Base-by-base conservation (phyloP, 1,140 invertebrate genomes). In the Drosophila fuyamai region DNA sequence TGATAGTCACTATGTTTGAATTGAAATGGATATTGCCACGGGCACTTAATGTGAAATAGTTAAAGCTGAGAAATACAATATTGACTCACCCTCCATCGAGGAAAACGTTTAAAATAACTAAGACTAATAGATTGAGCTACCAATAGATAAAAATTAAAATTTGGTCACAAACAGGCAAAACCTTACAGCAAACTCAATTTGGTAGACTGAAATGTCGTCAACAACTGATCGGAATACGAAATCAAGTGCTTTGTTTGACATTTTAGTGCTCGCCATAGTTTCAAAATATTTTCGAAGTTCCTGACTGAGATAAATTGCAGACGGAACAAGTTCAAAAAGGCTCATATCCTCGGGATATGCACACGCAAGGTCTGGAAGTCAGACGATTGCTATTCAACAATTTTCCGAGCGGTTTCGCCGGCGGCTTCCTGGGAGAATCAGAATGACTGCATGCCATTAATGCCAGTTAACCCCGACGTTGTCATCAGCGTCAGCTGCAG, bases 401-500 rank as follows among this genome's bases (percentile, higher is more conserved):
- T 83, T 88, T 86, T 80, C 72, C 76, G 67, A 73, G 54, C 65
- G 76, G 61, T 50, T 76, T 66, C 61, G 61, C 61, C 61, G 41
- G 16, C 48, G 23, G 36, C 61, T 66, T 66, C 54, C 54, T 50
- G 58, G 55, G 71, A 70, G 74, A 79, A 83, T 82, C 72, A 70
- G 74, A 79, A 83, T 79, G 83, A 32, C 83, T 72, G 83, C 60
- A 68, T 88, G 83, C 79, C 84, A 88, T 88, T 88, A 88, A 89
- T 88, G 83, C 83, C 84, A 89, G 83, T 89, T 88, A 88, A 88
- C 76, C 76, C 84, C 79, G 76, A 86, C 72, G 82, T 81, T 81
- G 79, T 82, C 58, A 67, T 62, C 76, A 61, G 75, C 55, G 62
- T 74, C 73, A 80, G 60, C 74, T 74, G 80, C 76, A 89, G 72